Conservation (phyloP, 2,113 vertebrate genomes). For the Rhadina sibilatrix region DNA sequence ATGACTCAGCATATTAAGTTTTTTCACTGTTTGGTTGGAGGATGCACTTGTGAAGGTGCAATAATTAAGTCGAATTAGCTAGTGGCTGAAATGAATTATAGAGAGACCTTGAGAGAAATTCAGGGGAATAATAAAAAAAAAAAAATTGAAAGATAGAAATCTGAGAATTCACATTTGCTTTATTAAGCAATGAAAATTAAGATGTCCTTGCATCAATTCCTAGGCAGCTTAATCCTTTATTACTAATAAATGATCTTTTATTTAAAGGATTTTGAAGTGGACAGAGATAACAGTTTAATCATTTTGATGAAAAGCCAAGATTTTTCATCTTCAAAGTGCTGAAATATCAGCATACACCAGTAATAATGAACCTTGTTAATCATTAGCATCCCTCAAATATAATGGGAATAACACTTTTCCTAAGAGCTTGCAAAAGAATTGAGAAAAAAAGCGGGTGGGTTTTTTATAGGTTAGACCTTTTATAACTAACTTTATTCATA, state of each 20-base stretch:
- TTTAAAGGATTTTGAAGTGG: constrained; percentile 31
- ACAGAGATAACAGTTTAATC: constrained; percentile 44
- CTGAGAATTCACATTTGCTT: neutral
- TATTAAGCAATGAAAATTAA: neutral
- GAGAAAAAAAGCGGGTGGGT: neutral
- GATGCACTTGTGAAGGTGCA: neutral
- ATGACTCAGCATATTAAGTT: neutral
- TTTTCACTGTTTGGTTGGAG: neutral
- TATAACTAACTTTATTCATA: constrained; percentile 61
- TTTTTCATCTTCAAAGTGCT: constrained; percentile 40
- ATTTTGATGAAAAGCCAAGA: constrained; percentile 53
- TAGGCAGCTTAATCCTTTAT: constrained; percentile 24
- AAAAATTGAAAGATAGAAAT: neutral
- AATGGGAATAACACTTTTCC: constrained; percentile 13
- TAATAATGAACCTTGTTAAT: constrained; percentile 48
- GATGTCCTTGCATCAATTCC: neutral
- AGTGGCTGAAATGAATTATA: neutral
- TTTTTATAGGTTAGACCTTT: constrained; percentile 57
- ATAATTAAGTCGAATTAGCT: constrained; percentile 2
- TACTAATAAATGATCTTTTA: constrained; percentile 29
- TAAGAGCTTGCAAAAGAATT: constrained; percentile 2
- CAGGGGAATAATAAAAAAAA: neutral
- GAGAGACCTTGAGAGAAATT: neutral
- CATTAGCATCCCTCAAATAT: constrained; percentile 25
- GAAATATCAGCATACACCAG: constrained; percentile 9